Evolutionary conservation across 1,140 invertebrate species (phyloP).

Genomic region (Rhagoletis pomonella): DNA sequence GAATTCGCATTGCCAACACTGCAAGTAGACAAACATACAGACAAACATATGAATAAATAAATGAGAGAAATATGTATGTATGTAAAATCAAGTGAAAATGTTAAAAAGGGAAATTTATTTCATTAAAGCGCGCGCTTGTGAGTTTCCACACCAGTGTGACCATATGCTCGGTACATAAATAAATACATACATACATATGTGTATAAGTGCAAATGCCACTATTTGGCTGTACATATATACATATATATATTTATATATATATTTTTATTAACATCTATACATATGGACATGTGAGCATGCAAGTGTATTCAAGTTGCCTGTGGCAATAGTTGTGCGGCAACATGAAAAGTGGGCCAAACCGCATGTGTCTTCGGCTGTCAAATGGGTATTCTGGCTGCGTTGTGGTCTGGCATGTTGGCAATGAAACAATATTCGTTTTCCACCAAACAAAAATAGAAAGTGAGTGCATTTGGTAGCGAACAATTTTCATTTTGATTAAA

Average conservation of each 20-base stretch:
- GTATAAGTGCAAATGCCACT: too few species aligned
- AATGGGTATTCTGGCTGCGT: conserved; percentile 22
- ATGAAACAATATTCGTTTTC: conserved; percentile 36
- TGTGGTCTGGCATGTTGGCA: neutral
- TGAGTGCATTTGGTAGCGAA: neutral
- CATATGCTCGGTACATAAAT: too few species aligned
- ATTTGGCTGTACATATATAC: too few species aligned
- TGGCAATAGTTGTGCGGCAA: conserved; percentile 36
- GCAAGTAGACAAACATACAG: conserved; percentile 57
- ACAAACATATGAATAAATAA: conserved; percentile 19
- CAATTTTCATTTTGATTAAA: neutral
- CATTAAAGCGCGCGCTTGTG: neutral
- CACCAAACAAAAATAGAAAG: conserved; percentile 25
- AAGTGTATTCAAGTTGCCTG: neutral
- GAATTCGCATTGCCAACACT: conserved; percentile 60
- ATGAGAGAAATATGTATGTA: conserved; percentile 55
- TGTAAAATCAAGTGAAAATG: conserved; percentile 50
- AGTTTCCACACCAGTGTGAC: too few species aligned
- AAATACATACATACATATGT: too few species aligned
- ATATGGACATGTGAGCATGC: neutral
- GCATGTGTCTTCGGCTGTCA: conserved; percentile 45
- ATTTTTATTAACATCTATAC: neutral
- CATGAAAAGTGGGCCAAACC: conserved; percentile 50
- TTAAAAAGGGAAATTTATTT: conserved; percentile 66
- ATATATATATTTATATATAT: neutral